Evolutionary conservation across 2,797 vertebrate genomes (phyloP), one percentile per base, ranked within the genome.

Genomic region (Halcyon chelicuti): DNA sequence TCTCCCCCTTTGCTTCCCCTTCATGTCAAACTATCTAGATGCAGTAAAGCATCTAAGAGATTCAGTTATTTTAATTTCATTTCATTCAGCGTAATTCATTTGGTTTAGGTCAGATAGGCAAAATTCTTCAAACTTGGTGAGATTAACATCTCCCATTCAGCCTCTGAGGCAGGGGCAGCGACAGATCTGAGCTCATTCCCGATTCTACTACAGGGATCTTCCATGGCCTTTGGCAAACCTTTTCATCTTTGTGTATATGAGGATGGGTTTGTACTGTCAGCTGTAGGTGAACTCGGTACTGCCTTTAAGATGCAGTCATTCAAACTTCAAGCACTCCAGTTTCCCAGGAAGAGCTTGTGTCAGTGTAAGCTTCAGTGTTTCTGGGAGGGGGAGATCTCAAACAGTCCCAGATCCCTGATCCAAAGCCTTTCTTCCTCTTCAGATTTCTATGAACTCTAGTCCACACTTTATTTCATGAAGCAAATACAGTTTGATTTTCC

Each of bases 391-490:
- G 26, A 61, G 47, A 77, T 47, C 49, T 19, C 18, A 55, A 46
- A n/a, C 8, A 39, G 20, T 49, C 55, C 40, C 31, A 76, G 33
- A 84, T 66, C 23, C n/a, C 40, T 60, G 14, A 57, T 39, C 8
- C 13, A 42, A 91, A 94, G 31, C 19, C 17, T 61, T 80, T 57
- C 19, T 22, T 71, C 8, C n/a, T 67, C 3, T 66, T 33, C 22
- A 42, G 44, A 60, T 67, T 15, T 67, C 14, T 60, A 0, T 40
- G 7, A 87, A 12, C 8, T 39, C 0, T 25, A 62, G 4, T 15
- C 25, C 12, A 67, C 9, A 0, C 17, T 70, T 92, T 5, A 10
- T 37, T 78, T 76, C n/a, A 7, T 35, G 7, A 60, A 61, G 33
- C 37, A 78, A 81, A 60, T 16, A 20, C 2, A 26, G 16, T 42